These are phyloP conservation scores for Gallinago media DNA, from an alignment of 2,113 vertebrate genomes.

Conservation along the genomic window DNA sequence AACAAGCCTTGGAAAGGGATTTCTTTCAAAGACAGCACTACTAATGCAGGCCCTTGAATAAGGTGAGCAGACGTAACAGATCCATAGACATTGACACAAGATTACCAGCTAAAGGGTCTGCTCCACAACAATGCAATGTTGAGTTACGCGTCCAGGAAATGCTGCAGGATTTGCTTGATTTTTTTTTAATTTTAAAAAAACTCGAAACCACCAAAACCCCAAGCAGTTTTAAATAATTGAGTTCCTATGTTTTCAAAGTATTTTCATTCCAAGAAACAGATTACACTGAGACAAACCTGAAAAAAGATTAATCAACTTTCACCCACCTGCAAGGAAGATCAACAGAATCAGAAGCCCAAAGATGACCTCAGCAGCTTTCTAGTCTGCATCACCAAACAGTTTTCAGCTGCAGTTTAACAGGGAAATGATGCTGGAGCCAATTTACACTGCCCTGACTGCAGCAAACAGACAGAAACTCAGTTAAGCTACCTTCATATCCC, in stretches of 20 bases:
- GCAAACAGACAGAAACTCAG: not conserved
- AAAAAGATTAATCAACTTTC: not conserved
- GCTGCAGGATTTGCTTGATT: not conserved
- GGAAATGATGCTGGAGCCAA: not conserved
- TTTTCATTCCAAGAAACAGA: not conserved
- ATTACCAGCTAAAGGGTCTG: not conserved
- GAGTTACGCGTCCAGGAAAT: not conserved
- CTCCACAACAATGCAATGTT: not conserved
- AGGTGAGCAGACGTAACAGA: not conserved
- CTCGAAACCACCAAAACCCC: too few relatives aligned
- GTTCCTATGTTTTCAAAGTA: not conserved
- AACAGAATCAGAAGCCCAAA: not conserved
- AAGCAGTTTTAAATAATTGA: not conserved
- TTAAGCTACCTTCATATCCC: not conserved
- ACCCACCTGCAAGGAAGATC: not conserved
- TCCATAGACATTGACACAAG: not conserved
- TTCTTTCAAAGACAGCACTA: not conserved
- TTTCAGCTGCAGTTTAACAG: not conserved
- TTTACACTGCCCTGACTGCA: not conserved
- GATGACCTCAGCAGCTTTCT: not conserved
- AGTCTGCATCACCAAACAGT: not conserved
- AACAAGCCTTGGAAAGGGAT: not conserved
- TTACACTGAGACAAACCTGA: not conserved
- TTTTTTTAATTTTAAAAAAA: not conserved
- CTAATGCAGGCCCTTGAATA: not conserved